Conservation (phyloP, 1,140 invertebrate species). For the Apolygus lucorum region DNA sequence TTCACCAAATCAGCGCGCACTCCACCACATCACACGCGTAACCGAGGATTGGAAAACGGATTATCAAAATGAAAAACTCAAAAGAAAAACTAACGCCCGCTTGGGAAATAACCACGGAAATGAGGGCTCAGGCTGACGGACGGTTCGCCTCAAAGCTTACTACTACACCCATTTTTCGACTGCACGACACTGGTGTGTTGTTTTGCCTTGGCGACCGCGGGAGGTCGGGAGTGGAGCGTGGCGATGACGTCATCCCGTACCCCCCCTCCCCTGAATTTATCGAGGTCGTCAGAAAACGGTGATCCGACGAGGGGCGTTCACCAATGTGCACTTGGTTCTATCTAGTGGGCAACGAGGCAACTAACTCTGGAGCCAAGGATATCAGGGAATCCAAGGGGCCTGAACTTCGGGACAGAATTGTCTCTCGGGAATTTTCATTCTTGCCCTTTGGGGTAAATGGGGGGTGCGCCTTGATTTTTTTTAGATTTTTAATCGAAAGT, state of each 20-base stretch:
- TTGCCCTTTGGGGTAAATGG: no score
- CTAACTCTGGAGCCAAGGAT: no score
- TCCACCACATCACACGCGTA: not conserved
- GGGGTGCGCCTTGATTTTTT: no score
- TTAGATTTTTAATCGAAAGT: no score
- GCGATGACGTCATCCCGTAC: not conserved
- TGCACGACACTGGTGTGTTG: not conserved
- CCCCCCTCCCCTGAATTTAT: not conserved
- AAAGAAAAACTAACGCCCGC: no score
- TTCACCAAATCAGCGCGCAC: not conserved
- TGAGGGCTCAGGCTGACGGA: not conserved
- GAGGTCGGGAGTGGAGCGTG: conserved; percentile 10
- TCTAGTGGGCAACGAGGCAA: no score
- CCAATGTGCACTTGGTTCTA: not conserved
- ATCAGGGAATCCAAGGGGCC: no score
- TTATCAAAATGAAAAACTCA: no score
- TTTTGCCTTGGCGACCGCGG: conserved; percentile 12
- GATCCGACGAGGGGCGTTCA: no score
- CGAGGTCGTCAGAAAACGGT: not conserved
- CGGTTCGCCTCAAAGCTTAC: conserved; percentile 3
- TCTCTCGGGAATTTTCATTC: no score
- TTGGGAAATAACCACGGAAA: not conserved
- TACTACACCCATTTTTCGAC: conserved; percentile 13
- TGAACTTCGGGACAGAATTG: no score
- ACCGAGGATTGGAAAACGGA: not conserved